Base-by-base conservation (phyloP, 2,113 vertebrate genomes). In the Poeciliopsis retropinna region DNA sequence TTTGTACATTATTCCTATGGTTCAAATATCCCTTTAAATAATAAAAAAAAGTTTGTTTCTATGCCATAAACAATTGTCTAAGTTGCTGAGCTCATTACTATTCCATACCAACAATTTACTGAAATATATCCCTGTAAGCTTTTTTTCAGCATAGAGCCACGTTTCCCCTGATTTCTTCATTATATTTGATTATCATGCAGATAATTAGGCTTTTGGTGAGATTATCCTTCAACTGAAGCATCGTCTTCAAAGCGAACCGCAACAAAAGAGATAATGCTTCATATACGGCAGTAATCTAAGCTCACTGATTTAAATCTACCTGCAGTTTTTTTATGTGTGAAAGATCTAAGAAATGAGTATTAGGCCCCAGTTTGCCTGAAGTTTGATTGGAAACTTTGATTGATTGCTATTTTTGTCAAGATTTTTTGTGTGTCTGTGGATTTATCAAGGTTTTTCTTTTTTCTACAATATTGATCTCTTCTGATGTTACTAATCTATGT, bases 261-360 rank as follows among this genome's bases (percentile, higher is more conserved):
- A 75, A 70, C 15, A 63, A 71, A 5, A 54, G 13, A 41, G 34
- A 34, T 60, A 47, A 47, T 62, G 15, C 57, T 51, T 11, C 60
- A 34, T 37, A 67, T n/a, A 44, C 25, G 6, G n/a, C 19, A 72
- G 69, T 27, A 74, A 67, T 82, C 11, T 71, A 67, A 76, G 69
- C 44, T 44, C 19, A 51, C 10, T 10, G 28, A 34, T 64, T 37
- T 77, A 63, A 70, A 71, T 41, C 19, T 27, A 25, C 63, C 68
- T 61, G 27, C 41, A 25, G 37, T 76, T 60, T 29, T 47, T 37
- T 37, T 11, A 37, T 61, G 60, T 61, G 54, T 73, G 64, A 71
- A 63, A 78, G 76, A 71, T 74, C 70, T 78, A 73, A 75, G 57
- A 71, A 61, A 68, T 67, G 73, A 77, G 44, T 69, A 27, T 19